Conservation (phyloP, 2,797 vertebrate species). For the Philypnodon macrostomus region DNA sequence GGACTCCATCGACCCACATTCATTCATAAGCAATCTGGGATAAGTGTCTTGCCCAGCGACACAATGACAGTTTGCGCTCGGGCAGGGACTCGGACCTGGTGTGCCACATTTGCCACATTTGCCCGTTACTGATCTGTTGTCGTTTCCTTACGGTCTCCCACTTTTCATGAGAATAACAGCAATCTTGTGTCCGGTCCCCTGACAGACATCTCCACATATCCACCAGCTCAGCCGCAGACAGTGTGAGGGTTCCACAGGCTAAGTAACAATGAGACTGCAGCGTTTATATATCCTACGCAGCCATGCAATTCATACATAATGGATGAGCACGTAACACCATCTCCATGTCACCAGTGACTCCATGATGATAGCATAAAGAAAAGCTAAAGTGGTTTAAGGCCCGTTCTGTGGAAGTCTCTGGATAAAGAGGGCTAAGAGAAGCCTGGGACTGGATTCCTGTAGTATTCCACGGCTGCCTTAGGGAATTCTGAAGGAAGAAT, state of each 20-base stretch:
- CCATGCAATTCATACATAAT: constrained; percentile 75
- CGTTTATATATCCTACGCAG: constrained; percentile 71
- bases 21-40: no score
- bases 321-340: constrained; percentile 71
- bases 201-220: constrained; percentile 38
- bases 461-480: constrained; percentile 50
- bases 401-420: constrained; percentile 67
- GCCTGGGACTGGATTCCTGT: constrained; percentile 57
- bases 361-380: constrained; percentile 74
- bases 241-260: constrained; percentile 58
- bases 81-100: no score
- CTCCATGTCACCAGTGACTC: constrained; percentile 76
- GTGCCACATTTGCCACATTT: no score
- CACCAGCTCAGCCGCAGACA: constrained; percentile 51
- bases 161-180: constrained; percentile 38
- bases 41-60: no score
- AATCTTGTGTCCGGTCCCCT: constrained; percentile 31
- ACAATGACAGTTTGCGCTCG: no score
- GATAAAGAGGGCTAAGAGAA: constrained; percentile 76
- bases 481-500: constrained; percentile 67
- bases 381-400: constrained; percentile 71
- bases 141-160: no score
- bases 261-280: constrained; percentile 67
- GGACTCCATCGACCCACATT: no score
- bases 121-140: no score